phyloP scores from a whole-genome alignment of 2,113 vertebrate species.

The Leptocoma aspasia region DNA sequence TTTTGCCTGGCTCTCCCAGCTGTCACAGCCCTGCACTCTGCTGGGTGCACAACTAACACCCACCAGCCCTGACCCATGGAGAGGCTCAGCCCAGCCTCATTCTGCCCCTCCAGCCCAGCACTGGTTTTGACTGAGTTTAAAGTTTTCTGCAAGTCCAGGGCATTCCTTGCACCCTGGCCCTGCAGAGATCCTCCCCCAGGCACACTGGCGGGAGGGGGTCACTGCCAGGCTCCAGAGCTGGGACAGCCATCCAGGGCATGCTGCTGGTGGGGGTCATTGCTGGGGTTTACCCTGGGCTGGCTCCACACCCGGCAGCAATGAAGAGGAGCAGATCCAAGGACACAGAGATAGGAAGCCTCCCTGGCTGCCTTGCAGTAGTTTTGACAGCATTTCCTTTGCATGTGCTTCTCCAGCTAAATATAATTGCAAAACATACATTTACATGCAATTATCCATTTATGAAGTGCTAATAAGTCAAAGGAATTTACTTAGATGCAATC shows the following conservation, averaged over 20 bases:
- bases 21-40: background rate
- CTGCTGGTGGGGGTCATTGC: background rate
- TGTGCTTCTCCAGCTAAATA: background rate
- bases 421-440: background rate
- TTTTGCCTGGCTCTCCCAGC: accelerated
- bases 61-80: accelerated
- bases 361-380: background rate
- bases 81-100: background rate
- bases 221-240: background rate
- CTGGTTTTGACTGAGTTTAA: background rate
- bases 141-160: background rate
- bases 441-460: background rate
- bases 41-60: background rate
- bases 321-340: background rate
- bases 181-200: accelerated
- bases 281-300: background rate
- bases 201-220: background rate
- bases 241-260: background rate
- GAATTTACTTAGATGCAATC: background rate
- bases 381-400: background rate
- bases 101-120: background rate
- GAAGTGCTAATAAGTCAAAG: background rate
- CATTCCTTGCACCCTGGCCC: accelerated
- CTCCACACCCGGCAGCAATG: accelerated
- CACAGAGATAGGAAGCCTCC: background rate